Evolutionary conservation across 37 sponge, comb jelly and placozoan genomes (phyloP).

Genomic region (Oopsacas minuta): DNA sequence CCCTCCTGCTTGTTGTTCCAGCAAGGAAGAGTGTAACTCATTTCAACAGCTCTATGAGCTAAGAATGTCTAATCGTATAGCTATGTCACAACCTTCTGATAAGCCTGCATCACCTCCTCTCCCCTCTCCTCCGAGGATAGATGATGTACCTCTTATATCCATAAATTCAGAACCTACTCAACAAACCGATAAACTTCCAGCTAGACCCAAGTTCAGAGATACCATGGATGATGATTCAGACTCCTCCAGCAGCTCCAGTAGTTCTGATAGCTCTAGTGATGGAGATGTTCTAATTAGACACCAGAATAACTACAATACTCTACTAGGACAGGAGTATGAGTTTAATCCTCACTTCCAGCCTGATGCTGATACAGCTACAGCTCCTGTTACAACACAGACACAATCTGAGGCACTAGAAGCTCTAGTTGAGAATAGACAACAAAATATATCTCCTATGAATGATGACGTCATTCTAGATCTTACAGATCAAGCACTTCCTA

Average conservation of each 20-base stretch:
- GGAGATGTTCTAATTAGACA: not conserved
- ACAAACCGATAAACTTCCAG: not conserved
- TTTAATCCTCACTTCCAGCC: not conserved
- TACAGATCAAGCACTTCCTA: not conserved
- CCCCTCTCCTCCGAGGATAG: not conserved
- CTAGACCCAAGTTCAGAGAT: constrained; percentile 3
- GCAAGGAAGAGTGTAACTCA: not conserved
- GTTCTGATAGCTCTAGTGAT: not conserved
- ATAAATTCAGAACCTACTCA: not conserved
- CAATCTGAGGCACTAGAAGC: not conserved
- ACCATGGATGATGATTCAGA: not conserved
- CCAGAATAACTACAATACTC: not conserved
- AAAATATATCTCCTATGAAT: not conserved
- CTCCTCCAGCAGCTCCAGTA: not conserved
- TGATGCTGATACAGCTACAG: not conserved
- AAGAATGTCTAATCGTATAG: not conserved
- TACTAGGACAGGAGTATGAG: not conserved
- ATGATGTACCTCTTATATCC: not conserved
- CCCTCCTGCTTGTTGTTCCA: not conserved
- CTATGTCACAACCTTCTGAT: not conserved
- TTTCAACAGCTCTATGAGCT: constrained; percentile 12
- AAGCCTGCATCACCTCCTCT: not conserved
- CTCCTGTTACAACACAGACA: not conserved
- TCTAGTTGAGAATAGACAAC: not conserved
- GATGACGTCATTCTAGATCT: not conserved